Percentiles rank a stretch among this genome's conserved stretches.
These are phyloP conservation scores for Eufriesea mexicana DNA, from an alignment of 1,140 invertebrate genomes.

Conservation along the genomic window DNA sequence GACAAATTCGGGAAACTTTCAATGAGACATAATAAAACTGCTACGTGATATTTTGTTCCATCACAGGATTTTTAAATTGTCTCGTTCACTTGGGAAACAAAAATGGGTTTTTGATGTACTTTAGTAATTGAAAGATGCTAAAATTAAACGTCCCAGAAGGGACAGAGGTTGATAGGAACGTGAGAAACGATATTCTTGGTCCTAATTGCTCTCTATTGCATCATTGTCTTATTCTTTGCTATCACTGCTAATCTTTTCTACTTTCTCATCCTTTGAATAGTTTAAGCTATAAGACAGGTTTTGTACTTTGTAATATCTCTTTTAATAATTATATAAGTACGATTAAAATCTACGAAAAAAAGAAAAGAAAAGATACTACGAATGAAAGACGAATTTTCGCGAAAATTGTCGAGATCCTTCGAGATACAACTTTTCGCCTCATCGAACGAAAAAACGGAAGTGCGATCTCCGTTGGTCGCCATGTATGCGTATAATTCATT, in stretches of 20 bases:
- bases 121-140: too few relatives aligned
- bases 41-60: not conserved
- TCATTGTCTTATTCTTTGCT: not conserved
- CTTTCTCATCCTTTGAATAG: not conserved
- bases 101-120: not conserved
- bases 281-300: not conserved
- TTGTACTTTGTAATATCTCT: not conserved
- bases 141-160: not conserved
- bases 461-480: not conserved
- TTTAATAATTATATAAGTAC: not conserved
- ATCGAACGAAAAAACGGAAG: not conserved
- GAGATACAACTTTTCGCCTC: not conserved
- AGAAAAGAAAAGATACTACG: not conserved
- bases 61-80: not conserved
- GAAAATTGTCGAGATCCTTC: not conserved
- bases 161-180: not conserved
- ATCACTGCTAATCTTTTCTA: conserved; percentile 1
- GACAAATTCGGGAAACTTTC: not conserved
- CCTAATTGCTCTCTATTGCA: conserved; percentile 4
- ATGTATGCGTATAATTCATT: conserved; percentile 12
- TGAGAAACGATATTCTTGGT: not conserved
- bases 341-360: not conserved
- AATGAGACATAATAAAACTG: not conserved
- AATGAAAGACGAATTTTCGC: not conserved
- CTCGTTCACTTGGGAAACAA: not conserved